phyloP scores from a whole-genome alignment of 1,140 invertebrate species.

The Euwallacea fornicatus region DNA sequence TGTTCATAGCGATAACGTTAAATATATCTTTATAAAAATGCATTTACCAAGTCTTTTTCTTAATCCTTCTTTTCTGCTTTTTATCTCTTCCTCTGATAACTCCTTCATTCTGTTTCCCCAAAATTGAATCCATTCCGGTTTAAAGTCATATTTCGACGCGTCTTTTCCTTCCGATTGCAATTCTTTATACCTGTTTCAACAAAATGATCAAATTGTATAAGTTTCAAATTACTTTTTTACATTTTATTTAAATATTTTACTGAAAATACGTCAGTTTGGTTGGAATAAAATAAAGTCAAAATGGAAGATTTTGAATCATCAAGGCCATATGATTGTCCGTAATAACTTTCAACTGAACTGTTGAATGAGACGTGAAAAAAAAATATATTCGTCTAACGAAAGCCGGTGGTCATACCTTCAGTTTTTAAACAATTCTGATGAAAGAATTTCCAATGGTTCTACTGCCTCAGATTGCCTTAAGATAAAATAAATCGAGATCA shows the following conservation, averaged over 20 bases:
- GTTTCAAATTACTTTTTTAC: background rate
- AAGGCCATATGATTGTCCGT: too few species aligned
- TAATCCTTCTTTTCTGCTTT: conserved; percentile 59
- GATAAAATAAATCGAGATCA: too few species aligned
- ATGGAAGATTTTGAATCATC: too few species aligned
- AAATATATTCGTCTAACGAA: too few species aligned
- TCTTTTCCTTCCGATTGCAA: conserved; percentile 74
- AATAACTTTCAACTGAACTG: too few species aligned
- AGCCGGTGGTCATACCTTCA: too few species aligned
- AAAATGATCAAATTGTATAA: background rate
- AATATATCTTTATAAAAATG: too few species aligned
- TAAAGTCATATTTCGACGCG: conserved; percentile 77
- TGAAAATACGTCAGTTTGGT: too few species aligned
- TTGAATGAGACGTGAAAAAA: too few species aligned
- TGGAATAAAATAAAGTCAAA: background rate
- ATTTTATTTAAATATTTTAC: background rate
- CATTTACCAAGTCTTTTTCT: conserved; percentile 48
- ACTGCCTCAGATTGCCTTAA: too few species aligned
- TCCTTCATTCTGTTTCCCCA: conserved; percentile 81
- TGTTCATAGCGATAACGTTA: background rate
- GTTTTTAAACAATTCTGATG: too few species aligned
- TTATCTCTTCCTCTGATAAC: conserved; percentile 68
- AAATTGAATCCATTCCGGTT: conserved; percentile 82
- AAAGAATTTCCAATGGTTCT: too few species aligned
- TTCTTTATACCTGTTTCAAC: conserved; percentile 68